These are phyloP conservation scores for Tenrec ecaudatus DNA, from an alignment of 2,113 vertebrate genomes.

Conservation along the genomic window DNA sequence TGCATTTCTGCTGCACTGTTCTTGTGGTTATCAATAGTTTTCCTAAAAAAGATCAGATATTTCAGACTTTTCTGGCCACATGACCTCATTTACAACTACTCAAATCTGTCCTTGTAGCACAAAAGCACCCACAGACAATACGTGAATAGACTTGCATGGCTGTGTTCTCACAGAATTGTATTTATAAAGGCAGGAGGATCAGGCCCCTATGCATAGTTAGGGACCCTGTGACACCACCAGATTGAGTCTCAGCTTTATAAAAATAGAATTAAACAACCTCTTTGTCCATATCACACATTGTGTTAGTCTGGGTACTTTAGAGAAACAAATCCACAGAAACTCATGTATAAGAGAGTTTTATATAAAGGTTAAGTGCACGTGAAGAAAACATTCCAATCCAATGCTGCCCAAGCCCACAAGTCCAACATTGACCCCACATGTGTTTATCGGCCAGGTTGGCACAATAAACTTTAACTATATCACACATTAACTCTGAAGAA, in stretches of 20 bases:
- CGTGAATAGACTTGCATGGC: not conserved
- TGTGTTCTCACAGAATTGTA: not conserved
- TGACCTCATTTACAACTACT: not conserved
- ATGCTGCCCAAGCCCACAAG: too few relatives aligned
- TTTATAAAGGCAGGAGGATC: not conserved
- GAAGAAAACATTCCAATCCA: too few relatives aligned
- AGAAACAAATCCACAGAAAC: too few relatives aligned
- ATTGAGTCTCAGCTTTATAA: not conserved
- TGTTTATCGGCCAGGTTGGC: too few relatives aligned
- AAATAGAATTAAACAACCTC: not conserved
- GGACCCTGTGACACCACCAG: not conserved
- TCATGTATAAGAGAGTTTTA: too few relatives aligned
- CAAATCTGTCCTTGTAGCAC: not conserved
- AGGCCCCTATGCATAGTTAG: not conserved
- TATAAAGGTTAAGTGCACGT: too few relatives aligned
- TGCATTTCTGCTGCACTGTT: not conserved
- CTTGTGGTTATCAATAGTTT: not conserved
- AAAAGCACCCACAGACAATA: not conserved
- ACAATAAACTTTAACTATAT: too few relatives aligned
- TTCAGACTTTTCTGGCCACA: not conserved
- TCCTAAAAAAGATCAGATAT: not conserved
- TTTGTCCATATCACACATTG: not conserved
- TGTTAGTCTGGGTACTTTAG: too few relatives aligned
- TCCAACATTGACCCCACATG: too few relatives aligned
- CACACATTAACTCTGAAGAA: not conserved